A percentile compares a stretch with the other conserved stretches of the same genome.
phyloP scores from a whole-genome alignment of 2,797 vertebrate species.

The Gallinago nigripennis region DNA sequence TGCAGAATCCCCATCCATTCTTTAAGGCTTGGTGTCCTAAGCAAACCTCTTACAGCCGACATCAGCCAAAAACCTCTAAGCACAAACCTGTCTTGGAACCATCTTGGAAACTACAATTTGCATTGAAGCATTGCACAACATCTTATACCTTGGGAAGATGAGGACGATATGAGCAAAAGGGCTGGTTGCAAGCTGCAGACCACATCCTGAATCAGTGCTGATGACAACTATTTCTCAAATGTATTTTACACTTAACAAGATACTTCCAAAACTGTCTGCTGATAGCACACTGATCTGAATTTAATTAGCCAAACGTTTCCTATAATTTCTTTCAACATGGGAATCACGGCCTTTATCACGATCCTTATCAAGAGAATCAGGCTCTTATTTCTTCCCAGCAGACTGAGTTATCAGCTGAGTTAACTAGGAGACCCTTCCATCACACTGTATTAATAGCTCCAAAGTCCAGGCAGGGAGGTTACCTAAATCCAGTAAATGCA shows the following conservation, averaged over 20 bases:
- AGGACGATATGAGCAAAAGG: neutral
- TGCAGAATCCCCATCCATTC: neutral
- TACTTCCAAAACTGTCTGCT: neutral
- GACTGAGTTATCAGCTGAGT: neutral
- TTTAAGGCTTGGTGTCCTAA: neutral
- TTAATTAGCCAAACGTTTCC: neutral
- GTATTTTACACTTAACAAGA: neutral
- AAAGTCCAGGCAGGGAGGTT: neutral
- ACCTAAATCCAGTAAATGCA: slow-evolving; percentile 2
- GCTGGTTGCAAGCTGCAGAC: neutral
- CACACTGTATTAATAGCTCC: neutral
- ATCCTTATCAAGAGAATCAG: neutral
- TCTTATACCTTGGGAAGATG: neutral
- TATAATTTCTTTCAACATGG: neutral
- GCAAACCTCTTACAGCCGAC: neutral
- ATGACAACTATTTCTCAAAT: neutral
- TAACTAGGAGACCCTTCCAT: neutral
- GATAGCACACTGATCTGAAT: neutral
- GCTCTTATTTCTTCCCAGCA: neutral
- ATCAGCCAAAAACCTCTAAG: neutral
- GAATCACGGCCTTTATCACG: neutral
- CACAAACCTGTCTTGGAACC: neutral
- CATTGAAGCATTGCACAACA: neutral
- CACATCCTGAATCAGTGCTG: neutral
- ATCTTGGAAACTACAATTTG: neutral